Evolutionary conservation across 2,113 vertebrate genomes (phyloP), one percentile per base, ranked within the genome.

Genomic region (Myanophis thanlyinensis): DNA sequence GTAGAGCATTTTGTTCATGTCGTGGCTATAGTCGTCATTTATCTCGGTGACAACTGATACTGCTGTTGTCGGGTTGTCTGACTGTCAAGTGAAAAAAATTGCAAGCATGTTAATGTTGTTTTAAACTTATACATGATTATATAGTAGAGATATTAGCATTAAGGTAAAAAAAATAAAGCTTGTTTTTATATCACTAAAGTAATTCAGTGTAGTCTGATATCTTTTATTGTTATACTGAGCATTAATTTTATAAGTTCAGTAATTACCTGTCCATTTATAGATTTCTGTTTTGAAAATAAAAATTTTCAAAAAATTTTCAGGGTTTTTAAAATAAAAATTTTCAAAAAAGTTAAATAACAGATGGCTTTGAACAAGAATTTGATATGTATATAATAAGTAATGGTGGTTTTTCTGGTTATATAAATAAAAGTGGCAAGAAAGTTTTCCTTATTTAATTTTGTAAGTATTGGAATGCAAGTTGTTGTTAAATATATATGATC

Each of bases 1-100:
- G 92, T 35, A 94, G 93, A 97, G 94, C n/a, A 96, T 87, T 89
- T 96, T 90, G 46, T 96, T 92, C 88, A 92, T 92, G 48, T 95
- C 93, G 10, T 80, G 67, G 86, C 91, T 9, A 40, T 92, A 73
- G n/a, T 93, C 73, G 1, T 2, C 89, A 84, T 94, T 51, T 10
- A 23, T 52, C 23, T 80, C 44, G 2, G 89, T 88, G 23, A 30
- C 25, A 23, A 8, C 1, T 35, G 89, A 89, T 8, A 93, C 54
- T 85, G 86, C 22, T n/a, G 93, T 44, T 52, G 51, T 88, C 51
- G 91, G 51, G 59, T 86, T 91, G 85, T 93, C 92, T 62, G 87
- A 49, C 95, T 97, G 89, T 87, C 93, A 91, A 52, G 86, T 80
- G 11, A 59, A 30, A 85, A 56, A 56, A 49, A 67, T 40, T 92